Base-by-base conservation (phyloP, 2,113 vertebrate species). In the Tragelaphus strepsiceros region DNA sequence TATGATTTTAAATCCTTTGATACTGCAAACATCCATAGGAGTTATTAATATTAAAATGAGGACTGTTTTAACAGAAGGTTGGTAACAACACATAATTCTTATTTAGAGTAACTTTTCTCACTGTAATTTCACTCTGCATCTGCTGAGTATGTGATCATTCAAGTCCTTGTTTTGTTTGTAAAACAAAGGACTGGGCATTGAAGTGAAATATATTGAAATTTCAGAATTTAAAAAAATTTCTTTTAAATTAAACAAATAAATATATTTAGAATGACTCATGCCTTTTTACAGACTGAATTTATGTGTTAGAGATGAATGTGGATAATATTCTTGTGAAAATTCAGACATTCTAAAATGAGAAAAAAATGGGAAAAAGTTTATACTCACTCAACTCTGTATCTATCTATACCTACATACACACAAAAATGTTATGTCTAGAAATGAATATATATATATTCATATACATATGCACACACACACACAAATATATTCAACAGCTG, bases 211-310 rank as follows among this genome's bases (percentile, higher is more conserved):
- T 11, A 56, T 2, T 94, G 35, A 62, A 11, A 90, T 64, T 90
- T 91, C 49, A 93, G 77, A 71, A 61, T 77, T 61, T 92, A 43
- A 39, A 3, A 53, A 81, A 35, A 2, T 10, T 6, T 11, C 43
- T 88, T 58, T 80, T 30, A 96, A 88, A 59, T 88, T 58, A 93
- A 95, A 84, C 59, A 93, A 89, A 96, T 54, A 77, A 84, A 94
- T 87, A 7, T 56, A 81, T 56, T 54, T 21, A 56, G 49, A 58
- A 19, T 58, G 17, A 86, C 2, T 58, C 51, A 64, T 77, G 32
- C 3, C 11, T 94, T 92, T 77, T 56, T 7, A 74, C 35, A 89
- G 21, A n/a, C 9, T 54, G 12, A 32, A 35, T 74, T 51, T 74
- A 58, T 90, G 1, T 88, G 7, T 92, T 78, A 67, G 46, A 35